Evolutionary conservation across 2,113 vertebrate species (phyloP).

Genomic region (Diphyllodes magnificus): DNA sequence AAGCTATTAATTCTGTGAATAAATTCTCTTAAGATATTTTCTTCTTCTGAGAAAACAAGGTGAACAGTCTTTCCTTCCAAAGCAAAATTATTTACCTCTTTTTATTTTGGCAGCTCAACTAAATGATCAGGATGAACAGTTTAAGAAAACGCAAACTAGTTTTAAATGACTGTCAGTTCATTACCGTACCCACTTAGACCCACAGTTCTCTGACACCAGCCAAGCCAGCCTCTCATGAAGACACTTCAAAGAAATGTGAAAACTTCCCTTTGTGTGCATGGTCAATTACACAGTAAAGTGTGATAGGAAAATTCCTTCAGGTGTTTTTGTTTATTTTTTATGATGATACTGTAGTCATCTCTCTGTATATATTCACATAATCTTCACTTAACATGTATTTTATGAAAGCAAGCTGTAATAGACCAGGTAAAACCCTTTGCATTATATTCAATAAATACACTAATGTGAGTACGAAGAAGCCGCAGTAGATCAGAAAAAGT

Average conservation of each 20-base stretch:
- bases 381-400: not conserved
- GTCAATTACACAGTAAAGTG: not conserved
- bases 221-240: not conserved
- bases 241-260: not conserved
- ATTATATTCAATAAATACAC: not conserved
- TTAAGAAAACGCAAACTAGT: not conserved
- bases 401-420: not conserved
- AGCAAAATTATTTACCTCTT: not conserved
- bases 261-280: not conserved
- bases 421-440: not conserved
- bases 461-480: not conserved
- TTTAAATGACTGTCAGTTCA: not conserved
- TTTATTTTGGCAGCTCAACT: not conserved
- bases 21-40: not conserved
- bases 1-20: not conserved
- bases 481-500: not conserved
- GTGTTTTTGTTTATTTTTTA: not conserved
- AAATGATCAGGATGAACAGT: not conserved
- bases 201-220: not conserved
- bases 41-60: not conserved
- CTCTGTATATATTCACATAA: not conserved
- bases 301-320: not conserved
- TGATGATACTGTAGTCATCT: not conserved
- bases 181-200: not conserved
- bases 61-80: not conserved